These are phyloP conservation scores for Drosophila kanekoi DNA, from an alignment of 2,888 invertebrate genomes.

Conservation along the genomic window DNA sequence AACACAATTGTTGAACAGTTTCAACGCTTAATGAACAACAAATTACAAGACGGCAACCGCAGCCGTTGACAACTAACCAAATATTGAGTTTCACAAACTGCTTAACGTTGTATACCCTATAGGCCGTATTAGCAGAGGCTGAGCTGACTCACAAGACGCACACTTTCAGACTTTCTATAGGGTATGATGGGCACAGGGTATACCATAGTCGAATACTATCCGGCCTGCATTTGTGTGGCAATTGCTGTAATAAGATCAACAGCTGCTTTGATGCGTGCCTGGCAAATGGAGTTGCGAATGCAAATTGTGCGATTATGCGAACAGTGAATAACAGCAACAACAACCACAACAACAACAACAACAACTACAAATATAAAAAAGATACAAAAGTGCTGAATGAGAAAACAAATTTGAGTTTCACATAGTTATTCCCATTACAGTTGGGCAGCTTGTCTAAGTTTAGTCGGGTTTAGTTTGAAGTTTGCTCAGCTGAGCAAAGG, in stretches of 20 bases:
- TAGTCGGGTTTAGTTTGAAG: slow-evolving; percentile 20
- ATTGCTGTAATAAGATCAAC: slow-evolving; percentile 26
- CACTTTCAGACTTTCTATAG: too few relatives aligned
- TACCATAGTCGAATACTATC: not conserved
- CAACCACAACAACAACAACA: slow-evolving; percentile 7
- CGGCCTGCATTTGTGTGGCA: not conserved
- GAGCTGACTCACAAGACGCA: not conserved
- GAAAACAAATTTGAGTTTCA: slow-evolving; percentile 34
- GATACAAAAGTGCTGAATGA: slow-evolving; percentile 6
- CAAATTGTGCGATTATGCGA: slow-evolving; percentile 36
- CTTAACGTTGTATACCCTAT: slow-evolving; percentile 8
- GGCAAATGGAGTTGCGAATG: slow-evolving; percentile 38
- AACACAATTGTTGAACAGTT: not conserved
- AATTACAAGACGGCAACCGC: not conserved
- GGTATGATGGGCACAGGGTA: slow-evolving; percentile 7
- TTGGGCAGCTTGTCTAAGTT: slow-evolving; percentile 28
- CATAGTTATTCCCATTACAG: slow-evolving; percentile 40
- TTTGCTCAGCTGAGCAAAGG: slow-evolving; percentile 17
- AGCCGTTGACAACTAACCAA: slow-evolving; percentile 22
- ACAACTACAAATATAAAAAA: slow-evolving; percentile 1
- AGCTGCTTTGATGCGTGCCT: slow-evolving; percentile 32
- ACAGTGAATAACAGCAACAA: slow-evolving; percentile 12
- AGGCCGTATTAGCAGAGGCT: too few relatives aligned
- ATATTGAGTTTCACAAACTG: slow-evolving; percentile 19
- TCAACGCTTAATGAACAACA: slow-evolving; percentile 21